Percentiles rank a stretch among this genome's conserved stretches.
These are phyloP conservation scores for Aldabrachelys gigantea DNA, from an alignment of 2,113 vertebrate genomes.

Conservation along the genomic window DNA sequence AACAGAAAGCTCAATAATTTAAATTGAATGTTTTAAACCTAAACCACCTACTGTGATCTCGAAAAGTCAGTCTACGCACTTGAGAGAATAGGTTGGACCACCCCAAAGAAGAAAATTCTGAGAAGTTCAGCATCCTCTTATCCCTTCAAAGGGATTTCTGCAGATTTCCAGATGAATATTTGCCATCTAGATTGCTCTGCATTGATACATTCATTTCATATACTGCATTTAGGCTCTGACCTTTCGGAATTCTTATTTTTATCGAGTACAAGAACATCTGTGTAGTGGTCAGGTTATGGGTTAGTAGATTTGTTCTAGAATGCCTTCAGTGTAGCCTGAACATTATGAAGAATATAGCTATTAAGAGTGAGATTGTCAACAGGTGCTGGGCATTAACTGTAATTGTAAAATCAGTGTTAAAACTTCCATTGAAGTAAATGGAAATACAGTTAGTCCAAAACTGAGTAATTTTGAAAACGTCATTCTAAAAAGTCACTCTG, in stretches of 20 bases:
- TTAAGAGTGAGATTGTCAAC: not conserved
- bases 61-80: not conserved
- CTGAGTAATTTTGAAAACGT: not conserved
- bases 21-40: not conserved
- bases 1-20: not conserved
- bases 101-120: not conserved
- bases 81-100: not conserved
- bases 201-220: not conserved
- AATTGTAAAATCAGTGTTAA: not conserved
- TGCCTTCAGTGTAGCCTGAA: accelerated
- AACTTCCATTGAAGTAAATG: not conserved
- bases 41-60: not conserved
- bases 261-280: not conserved
- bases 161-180: not conserved
- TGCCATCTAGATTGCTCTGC: not conserved
- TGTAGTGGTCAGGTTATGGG: not conserved
- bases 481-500: not conserved
- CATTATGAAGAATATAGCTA: not conserved
- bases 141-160: not conserved
- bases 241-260: not conserved
- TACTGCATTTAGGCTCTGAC: not conserved
- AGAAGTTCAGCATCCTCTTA: not conserved
- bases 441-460: not conserved
- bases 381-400: not conserved
- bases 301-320: not conserved